Conservation (phyloP, 2,113 vertebrate genomes). For the Rissa tridactyla region DNA sequence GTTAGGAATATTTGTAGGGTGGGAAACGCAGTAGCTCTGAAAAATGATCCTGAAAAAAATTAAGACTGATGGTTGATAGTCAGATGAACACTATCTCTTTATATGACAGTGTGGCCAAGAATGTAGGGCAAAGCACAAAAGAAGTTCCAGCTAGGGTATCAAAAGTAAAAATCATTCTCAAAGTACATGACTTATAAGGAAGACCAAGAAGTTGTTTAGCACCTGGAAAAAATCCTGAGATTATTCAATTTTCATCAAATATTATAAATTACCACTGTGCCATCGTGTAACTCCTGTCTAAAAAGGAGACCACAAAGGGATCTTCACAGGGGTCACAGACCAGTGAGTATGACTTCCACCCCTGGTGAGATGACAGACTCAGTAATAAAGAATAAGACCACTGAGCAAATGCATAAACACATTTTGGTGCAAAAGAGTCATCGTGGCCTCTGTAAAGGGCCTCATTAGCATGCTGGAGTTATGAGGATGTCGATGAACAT, state of each 20-base stretch:
- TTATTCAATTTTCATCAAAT: neutral
- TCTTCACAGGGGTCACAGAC: neutral
- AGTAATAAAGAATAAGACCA: neutral
- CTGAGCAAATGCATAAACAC: neutral
- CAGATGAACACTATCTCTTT: neutral
- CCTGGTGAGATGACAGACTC: neutral
- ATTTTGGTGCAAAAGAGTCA: neutral
- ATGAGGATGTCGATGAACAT: neutral
- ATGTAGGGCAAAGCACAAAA: neutral
- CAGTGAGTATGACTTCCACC: neutral
- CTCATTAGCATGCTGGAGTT: neutral
- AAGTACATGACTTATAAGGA: neutral
- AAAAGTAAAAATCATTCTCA: neutral
- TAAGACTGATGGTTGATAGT: neutral
- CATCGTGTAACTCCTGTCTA: neutral
- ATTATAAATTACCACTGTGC: neutral
- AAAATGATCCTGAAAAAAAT: neutral
- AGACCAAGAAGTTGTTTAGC: neutral
- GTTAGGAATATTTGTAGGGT: neutral
- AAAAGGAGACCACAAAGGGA: neutral
- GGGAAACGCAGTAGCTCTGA: neutral
- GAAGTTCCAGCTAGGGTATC: neutral
- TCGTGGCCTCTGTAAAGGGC: neutral
- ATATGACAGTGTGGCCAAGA: neutral
- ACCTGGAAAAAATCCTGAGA: neutral